Conservation (phyloP, 2,797 vertebrate species). For the Rhinoraja longicauda region DNA sequence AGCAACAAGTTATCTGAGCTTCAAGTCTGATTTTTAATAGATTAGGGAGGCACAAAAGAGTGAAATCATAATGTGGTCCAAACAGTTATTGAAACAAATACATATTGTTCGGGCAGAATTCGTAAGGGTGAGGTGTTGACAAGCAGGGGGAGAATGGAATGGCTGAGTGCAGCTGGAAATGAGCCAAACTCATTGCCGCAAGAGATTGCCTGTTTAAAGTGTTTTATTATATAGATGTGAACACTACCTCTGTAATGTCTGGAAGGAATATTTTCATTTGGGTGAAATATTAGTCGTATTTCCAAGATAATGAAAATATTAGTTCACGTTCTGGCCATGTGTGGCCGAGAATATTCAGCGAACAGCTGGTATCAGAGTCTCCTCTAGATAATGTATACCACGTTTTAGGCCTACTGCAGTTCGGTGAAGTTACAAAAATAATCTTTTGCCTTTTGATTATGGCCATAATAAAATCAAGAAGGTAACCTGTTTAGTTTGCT, state of each 20-base stretch:
- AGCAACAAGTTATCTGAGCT: constrained; percentile 52
- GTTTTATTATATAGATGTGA: constrained; percentile 20
- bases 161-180: constrained; percentile 18
- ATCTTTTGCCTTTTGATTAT: background rate
- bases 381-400: background rate
- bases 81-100: constrained; percentile 18
- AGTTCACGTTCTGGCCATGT: constrained; percentile 22
- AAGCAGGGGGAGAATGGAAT: constrained; percentile 18
- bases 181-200: background rate
- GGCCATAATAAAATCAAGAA: background rate
- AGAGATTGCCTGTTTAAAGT: constrained; percentile 32
- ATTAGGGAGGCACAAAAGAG: constrained; percentile 18
- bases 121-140: constrained; percentile 30
- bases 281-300: constrained; percentile 29
- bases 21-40: constrained; percentile 47
- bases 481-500: background rate
- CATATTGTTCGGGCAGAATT: constrained; percentile 28
- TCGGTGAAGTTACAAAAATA: background rate
- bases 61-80: background rate
- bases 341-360: background rate
- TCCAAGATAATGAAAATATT: constrained; percentile 28
- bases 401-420: background rate
- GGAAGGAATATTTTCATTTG: constrained; percentile 31
- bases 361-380: background rate
- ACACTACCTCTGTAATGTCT: constrained; percentile 11